Conservation (phyloP, 2,113 vertebrate genomes). For the Miniopterus natalensis region DNA sequence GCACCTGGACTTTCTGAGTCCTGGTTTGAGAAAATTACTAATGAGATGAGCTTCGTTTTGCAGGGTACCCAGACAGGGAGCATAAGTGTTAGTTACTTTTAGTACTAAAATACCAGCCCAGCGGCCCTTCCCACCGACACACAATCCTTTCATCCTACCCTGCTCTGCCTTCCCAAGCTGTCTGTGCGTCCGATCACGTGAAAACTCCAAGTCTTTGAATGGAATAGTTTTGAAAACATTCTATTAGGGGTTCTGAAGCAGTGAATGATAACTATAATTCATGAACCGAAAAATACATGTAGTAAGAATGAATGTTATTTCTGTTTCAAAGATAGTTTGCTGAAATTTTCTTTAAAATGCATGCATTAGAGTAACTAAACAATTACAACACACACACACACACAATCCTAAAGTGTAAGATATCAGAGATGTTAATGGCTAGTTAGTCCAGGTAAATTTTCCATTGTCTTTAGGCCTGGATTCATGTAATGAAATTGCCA, state of each 20-base stretch:
- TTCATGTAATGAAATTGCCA: conserved; percentile 24
- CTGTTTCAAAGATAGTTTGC: not conserved
- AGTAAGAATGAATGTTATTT: not conserved
- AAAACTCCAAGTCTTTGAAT: not conserved
- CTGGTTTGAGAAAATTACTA: not conserved
- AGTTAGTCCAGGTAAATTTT: not conserved
- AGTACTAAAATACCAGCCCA: not conserved
- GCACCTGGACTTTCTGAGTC: not conserved
- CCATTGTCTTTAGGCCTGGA: not conserved
- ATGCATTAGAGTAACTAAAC: not conserved
- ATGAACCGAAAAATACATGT: not conserved
- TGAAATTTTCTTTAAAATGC: conserved; percentile 21
- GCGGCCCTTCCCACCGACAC: not conserved
- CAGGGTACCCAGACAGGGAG: not conserved
- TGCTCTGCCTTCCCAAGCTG: not conserved
- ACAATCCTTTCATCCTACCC: not conserved
- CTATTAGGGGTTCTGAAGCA: not conserved
- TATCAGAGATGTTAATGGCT: not conserved
- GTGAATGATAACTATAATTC: not conserved
- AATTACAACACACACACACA: not conserved
- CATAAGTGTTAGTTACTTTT: not conserved
- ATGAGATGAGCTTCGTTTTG: not conserved
- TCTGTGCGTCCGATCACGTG: not conserved
- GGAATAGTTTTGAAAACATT: not conserved
- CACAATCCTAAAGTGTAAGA: not conserved